Conservation (phyloP, 2,888 invertebrate species). For the Acronicta alni region DNA sequence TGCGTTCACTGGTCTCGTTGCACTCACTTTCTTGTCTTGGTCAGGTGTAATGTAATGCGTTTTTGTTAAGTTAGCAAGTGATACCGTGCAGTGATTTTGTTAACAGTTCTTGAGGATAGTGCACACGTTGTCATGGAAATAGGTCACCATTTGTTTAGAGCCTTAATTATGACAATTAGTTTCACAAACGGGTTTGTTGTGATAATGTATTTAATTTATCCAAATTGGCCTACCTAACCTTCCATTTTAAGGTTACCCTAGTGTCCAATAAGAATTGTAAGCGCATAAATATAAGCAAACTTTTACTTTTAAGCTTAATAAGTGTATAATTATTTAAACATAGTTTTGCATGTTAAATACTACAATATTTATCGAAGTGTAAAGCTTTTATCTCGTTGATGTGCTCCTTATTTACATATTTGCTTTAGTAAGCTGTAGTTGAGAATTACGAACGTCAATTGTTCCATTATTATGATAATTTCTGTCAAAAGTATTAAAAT, state of each 20-base stretch:
- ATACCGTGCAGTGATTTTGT: conserved; percentile 68
- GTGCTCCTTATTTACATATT: conserved; percentile 10
- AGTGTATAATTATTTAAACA: background rate
- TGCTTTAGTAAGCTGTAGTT: conserved; percentile 10
- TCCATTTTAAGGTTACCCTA: conserved; percentile 35
- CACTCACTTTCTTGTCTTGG: conserved; percentile 87
- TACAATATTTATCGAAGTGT: background rate
- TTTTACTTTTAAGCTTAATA: background rate
- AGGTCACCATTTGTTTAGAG: conserved; percentile 32
- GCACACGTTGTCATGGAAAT: conserved; percentile 38
- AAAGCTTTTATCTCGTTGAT: conserved; percentile 8
- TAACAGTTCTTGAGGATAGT: conserved; percentile 47
- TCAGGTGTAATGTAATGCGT: conserved; percentile 84
- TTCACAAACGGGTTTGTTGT: conserved; percentile 37
- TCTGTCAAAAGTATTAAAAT: conserved; percentile 33
- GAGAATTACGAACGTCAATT: conserved; percentile 19
- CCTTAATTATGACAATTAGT: conserved; percentile 16
- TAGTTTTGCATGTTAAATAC: background rate
- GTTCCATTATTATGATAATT: conserved; percentile 46
- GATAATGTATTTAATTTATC: conserved; percentile 13
- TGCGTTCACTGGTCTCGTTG: conserved; percentile 84
- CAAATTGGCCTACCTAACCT: conserved; percentile 16
- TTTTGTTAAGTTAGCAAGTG: conserved; percentile 76
- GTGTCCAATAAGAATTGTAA: background rate
- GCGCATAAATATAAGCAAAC: too few species aligned